These are phyloP conservation scores for Microplitis manilae DNA, from an alignment of 2,888 invertebrate genomes.

Conservation along the genomic window DNA sequence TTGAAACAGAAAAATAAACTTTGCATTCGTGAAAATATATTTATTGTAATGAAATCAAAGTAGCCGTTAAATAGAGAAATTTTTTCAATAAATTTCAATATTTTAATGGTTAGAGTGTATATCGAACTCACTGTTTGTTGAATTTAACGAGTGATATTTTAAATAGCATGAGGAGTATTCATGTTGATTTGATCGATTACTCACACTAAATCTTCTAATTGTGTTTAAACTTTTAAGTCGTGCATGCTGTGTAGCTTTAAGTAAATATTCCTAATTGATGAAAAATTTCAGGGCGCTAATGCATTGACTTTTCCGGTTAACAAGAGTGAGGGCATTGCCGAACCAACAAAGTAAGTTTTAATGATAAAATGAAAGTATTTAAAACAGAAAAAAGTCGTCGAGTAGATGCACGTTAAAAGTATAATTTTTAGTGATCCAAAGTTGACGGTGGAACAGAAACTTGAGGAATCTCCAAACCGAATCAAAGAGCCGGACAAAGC, in stretches of 20 bases:
- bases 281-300: slow-evolving; percentile 63
- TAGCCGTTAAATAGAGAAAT: too few relatives aligned
- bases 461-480: neutral
- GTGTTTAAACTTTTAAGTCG: slow-evolving; percentile 50
- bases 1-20: too few relatives aligned
- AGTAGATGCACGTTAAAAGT: slow-evolving; percentile 29
- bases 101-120: too few relatives aligned
- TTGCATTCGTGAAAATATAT: too few relatives aligned
- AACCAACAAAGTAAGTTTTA: slow-evolving; percentile 43
- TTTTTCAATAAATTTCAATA: too few relatives aligned
- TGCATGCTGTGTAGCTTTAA: slow-evolving; percentile 53
- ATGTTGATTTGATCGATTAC: too few relatives aligned
- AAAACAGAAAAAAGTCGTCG: slow-evolving; percentile 23
- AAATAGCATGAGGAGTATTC: too few relatives aligned
- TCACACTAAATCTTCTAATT: slow-evolving; percentile 12
- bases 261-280: slow-evolving; percentile 57
- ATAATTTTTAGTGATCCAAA: slow-evolving; percentile 37
- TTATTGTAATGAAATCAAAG: too few relatives aligned
- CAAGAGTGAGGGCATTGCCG: slow-evolving; percentile 39
- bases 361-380: neutral
- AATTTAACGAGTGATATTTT: too few relatives aligned
- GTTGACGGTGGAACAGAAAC: slow-evolving; percentile 23
- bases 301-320: slow-evolving; percentile 53
- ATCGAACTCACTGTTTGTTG: too few relatives aligned
- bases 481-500: neutral